These are phyloP conservation scores for Sycon ciliatum DNA, from an alignment of 37 sponge, comb jelly and placozoan genomes.

Conservation along the genomic window DNA sequence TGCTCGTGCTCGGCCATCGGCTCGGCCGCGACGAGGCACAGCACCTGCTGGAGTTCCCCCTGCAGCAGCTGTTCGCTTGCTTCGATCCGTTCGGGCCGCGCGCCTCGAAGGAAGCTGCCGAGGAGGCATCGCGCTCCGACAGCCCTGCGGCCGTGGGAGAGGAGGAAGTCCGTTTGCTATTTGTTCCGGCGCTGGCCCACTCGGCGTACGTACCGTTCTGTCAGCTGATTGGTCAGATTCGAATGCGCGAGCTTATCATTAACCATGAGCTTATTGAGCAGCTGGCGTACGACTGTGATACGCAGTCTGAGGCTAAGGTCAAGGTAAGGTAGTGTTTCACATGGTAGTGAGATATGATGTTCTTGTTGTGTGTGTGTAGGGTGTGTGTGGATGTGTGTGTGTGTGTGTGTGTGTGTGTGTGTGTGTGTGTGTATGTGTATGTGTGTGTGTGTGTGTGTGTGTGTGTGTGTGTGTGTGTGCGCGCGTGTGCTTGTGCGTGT, in stretches of 20 bases:
- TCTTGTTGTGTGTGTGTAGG: no score
- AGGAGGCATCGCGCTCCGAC: no score
- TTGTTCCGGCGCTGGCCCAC: constrained; percentile 54
- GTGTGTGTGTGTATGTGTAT: constrained; percentile 17
- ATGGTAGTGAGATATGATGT: no score
- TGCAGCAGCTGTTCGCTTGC: constrained; percentile 15
- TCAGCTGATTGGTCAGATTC: constrained; percentile 60
- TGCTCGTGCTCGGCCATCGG: constrained; percentile 29
- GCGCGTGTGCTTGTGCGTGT: no score
- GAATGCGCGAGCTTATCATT: constrained; percentile 33
- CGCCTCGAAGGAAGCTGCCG: no score
- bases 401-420: constrained; percentile 5
- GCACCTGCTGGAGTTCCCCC: not conserved
- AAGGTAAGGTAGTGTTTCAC: not conserved
- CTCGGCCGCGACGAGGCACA: constrained; percentile 19
- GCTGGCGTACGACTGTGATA: constrained; percentile 33
- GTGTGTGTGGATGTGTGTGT: no score
- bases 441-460: constrained; percentile 1
- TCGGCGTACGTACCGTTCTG: constrained; percentile 66
- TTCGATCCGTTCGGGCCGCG: constrained; percentile 18
- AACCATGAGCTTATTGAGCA: constrained; percentile 63
- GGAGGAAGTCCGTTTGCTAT: constrained; percentile 40
- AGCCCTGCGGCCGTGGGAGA: no score
- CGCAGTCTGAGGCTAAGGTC: no score
- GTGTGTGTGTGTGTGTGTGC: not conserved